Evolutionary conservation across 2,888 invertebrate genomes (phyloP).

Genomic region (Sisyra terminalis): DNA sequence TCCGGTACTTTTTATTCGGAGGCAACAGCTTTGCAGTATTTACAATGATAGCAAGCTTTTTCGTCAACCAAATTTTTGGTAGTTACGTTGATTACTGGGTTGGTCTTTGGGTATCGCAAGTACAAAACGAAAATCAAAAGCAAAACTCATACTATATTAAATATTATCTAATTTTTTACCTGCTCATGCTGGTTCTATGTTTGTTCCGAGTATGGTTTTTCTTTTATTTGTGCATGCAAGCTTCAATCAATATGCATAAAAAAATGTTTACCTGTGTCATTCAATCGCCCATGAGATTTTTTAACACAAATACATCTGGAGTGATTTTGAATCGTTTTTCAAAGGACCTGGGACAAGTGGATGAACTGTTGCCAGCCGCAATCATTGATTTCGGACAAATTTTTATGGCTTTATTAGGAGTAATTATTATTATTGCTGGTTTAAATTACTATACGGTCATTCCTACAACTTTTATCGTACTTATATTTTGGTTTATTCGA

Average conservation of each 20-base stretch:
- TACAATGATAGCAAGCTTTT: no score
- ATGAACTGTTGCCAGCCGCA: conserved; percentile 32
- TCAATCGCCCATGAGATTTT: conserved; percentile 51
- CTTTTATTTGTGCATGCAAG: conserved; percentile 43
- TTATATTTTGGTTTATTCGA: conserved; percentile 45
- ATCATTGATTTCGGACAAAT: conserved; percentile 35
- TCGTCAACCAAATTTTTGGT: no score
- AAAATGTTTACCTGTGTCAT: conserved; percentile 53
- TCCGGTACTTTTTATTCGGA: no score
- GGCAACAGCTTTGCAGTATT: no score
- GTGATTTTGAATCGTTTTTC: conserved; percentile 52
- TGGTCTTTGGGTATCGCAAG: no score
- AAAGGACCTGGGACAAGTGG: conserved; percentile 45
- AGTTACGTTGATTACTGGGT: no score
- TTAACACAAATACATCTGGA: conserved; percentile 60
- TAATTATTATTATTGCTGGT: conserved; percentile 52
- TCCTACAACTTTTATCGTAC: conserved; percentile 44
- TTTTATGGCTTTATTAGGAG: conserved; percentile 57
- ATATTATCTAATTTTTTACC: conserved; percentile 26
- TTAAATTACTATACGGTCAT: conserved; percentile 51
- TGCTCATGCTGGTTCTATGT: conserved; percentile 25
- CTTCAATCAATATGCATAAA: conserved; percentile 49
- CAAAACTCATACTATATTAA: conserved; percentile 20
- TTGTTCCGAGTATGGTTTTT: conserved; percentile 30
- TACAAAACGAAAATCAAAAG: no score